Base-by-base conservation (phyloP, 2,797 vertebrate genomes). In the Pampus argenteus region DNA sequence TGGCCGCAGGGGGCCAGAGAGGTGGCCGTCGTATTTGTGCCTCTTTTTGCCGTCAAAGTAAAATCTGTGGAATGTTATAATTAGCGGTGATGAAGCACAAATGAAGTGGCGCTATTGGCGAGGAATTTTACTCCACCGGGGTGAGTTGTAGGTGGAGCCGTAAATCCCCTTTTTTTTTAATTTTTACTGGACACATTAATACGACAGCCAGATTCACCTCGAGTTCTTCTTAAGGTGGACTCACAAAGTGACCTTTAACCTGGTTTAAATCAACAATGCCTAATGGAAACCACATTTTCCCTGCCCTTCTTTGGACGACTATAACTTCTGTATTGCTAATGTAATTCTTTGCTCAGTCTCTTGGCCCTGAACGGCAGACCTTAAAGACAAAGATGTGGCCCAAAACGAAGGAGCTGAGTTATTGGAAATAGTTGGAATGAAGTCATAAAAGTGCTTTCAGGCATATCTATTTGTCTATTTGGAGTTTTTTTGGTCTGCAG, bases 111-210 rank as follows among this genome's bases (percentile, higher is more conserved):
- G 81, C 34, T 72, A 86, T 76, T 71, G 68, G 64, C 13, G 9
- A 81, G 72, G 85, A 84, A 72, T 84, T 79, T 68, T 79, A 72
- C 76, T 85, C 71, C 57, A 59, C 79, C 31, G 85, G 87, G 82
- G 48, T 2, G 49, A 60, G 44, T 84, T 40, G 70, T 38, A 49
- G 87, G 79, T 71, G 78, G 87, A n/a, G 80, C 45, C 51, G 25
- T 50, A 87, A 91, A 76, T 84, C 71, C 73, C 83, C 88, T 88
- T 89, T 88, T 88, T 88, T 89, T 88, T 89, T 76, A 87, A 84
- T 90, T 87, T 83, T 86, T 74, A 76, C 66, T 75, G 63, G 59
- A 69, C 83, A 87, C 76, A 76, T 66, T 82, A 84, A 89, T 56
- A 78, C 14, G 49, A 89, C 75, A 71, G 86, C 81, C 86, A 90